Evolutionary conservation across 92 coral and sea anemone genomes (phyloP).

Genomic region (Parazoanthus swiftii): DNA sequence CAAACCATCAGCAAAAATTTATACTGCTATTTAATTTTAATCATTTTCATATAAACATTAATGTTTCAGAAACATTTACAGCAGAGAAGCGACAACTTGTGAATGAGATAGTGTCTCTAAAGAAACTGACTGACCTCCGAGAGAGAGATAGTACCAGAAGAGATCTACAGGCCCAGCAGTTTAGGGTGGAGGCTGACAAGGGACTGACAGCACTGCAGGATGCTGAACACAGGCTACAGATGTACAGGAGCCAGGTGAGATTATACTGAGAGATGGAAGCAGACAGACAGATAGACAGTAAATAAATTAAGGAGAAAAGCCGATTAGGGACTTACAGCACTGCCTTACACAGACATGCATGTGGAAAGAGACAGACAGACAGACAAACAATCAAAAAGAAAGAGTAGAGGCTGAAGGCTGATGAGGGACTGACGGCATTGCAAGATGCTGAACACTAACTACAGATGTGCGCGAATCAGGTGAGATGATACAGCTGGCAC

Average conservation of each 20-base stretch:
- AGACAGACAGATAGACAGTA: neutral
- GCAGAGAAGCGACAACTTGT: conserved; percentile 94
- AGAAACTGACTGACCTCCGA: conserved; percentile 76
- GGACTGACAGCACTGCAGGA: conserved; percentile 89
- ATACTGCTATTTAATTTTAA: too few relatives aligned
- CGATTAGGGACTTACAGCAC: conserved; percentile 54
- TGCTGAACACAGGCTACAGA: conserved; percentile 82
- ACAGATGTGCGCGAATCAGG: conserved; percentile 78
- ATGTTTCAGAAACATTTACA: conserved; percentile 72
- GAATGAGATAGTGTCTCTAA: conserved; percentile 91
- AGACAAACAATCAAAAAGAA: neutral
- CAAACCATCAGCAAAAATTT: too few relatives aligned
- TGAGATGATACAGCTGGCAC: neutral
- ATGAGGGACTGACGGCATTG: conserved; percentile 75
- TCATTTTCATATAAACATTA: neutral
- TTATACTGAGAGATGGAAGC: neutral
- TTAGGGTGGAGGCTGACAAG: conserved; percentile 83
- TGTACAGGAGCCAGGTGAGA: conserved; percentile 76
- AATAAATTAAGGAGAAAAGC: too few relatives aligned
- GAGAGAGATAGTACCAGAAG: conserved; percentile 87
- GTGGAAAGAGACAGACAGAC: neutral
- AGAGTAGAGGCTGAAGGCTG: too few relatives aligned
- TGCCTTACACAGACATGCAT: conserved; percentile 55
- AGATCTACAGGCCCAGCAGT: conserved; percentile 88
- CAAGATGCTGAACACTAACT: conserved; percentile 87